Evolutionary conservation across 2,888 invertebrate genomes (phyloP), one percentile per base, ranked within the genome.

Genomic region (Tyria jacobaeae): DNA sequence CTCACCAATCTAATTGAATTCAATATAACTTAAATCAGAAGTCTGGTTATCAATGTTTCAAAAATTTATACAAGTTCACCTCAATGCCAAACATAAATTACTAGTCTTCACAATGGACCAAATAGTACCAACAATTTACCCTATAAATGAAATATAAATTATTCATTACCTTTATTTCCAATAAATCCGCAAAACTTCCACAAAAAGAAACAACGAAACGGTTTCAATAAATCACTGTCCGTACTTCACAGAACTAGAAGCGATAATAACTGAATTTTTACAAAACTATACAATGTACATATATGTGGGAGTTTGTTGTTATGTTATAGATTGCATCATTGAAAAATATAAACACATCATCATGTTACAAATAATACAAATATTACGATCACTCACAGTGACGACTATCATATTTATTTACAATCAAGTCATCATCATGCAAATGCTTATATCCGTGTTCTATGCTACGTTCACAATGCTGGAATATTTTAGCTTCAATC

Each of bases 141-240:
- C 27, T 14, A 54, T 21, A 31, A 31, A 55, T 17, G 21, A 34
- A 12, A 31, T 34, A 31, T 44, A 17, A 55, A 44, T 44, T 27
- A 44, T 54, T 41, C 41, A 44, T 44, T 55, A 55, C 55, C 55
- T 55, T 55, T 54, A 54, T 17, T 27, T 39, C 7, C 44, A 34
- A 55, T 55, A 44, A 55, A 55, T 34, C 44, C 31, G 15, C 6
- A 27, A 41, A 55, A 55, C 31, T 55, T 44, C 21, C 31, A 55
- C 44, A 44, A 31, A 31, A 21, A 44, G 44, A 44, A 27, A 31
- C 21, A 31, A 9, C 41, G 14, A 25, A 54, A 34, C 21, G 10
- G 41, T 39, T 24, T 7, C 21, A 7, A 17, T 44, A 44, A 24
- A 41, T 49, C 48, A 37, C 35, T 27, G n/a, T 49, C 57, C 15